Evolutionary conservation across 53 echinoderm and acorn worm genomes (phyloP), one percentile per base, ranked within the genome.

Genomic region (Hippasteria phrygiana): DNA sequence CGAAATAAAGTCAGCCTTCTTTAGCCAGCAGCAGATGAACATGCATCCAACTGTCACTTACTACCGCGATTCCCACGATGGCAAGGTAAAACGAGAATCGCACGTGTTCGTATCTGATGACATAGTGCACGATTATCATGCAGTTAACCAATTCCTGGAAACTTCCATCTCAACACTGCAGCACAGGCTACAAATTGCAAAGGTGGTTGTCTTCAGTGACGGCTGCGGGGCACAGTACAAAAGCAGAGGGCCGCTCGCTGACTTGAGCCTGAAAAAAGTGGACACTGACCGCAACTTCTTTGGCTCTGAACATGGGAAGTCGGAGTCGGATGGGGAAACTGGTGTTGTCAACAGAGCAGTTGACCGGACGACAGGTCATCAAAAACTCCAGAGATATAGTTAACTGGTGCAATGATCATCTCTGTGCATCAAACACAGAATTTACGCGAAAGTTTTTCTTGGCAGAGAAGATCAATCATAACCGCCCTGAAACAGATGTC

Each of bases 1-100:
- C 74, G 88, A 92, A 77, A 88, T 91, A 39, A 92, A 92, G 67
- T 80, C 88, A 17, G 92, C 92, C 14, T 87, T 79, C 73, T 88
- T 80, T 80, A 22, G 88, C 54, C 62, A 80, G 51, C 71, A 43
- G 18, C 92, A 88, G 33, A 53, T 79, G 79, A 88, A 88, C 29
- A 73, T 92, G 88, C 88, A 92, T 43, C 92, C 83, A n/a, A 92
- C 55, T 75, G 55, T 79, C 7, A 29, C 80, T 41, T 62, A 79
- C 59, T 87, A 88, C 64, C 71, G 55, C 47, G 83, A 64, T 51
- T 47, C 28, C 46, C 59, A 18, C 41, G 22, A 55, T 55, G 78
- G 59, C 55, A 55, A 78, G 55, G 67, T 91, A 20, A 71, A 76
- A 17, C 53, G 74, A 54, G 91, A 88, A 43, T 88, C 87, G 41